These are phyloP conservation scores for Molorchus minor DNA, from an alignment of 2,888 invertebrate genomes.

Conservation along the genomic window DNA sequence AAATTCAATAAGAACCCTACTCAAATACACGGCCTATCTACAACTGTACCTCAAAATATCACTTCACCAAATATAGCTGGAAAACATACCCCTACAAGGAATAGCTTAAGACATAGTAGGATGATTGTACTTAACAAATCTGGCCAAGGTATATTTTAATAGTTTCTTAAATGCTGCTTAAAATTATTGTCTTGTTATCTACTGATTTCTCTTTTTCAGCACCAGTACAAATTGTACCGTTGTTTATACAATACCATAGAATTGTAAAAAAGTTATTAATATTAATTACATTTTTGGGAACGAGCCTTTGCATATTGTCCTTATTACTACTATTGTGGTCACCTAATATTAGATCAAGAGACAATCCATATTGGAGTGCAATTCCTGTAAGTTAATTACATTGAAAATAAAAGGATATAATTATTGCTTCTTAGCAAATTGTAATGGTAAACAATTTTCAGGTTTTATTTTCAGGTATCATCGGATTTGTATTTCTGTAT, in stretches of 20 bases:
- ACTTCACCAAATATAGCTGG: constrained; percentile 70
- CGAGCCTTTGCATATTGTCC: constrained; percentile 66
- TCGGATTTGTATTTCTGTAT: constrained; percentile 60
- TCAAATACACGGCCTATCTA: constrained; percentile 66
- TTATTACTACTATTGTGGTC: constrained; percentile 70
- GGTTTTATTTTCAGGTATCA: constrained; percentile 55
- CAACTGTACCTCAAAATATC: constrained; percentile 76
- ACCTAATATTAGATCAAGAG: constrained; percentile 67
- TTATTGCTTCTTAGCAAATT: not conserved
- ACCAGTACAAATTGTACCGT: constrained; percentile 64
- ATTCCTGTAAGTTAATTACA: constrained; percentile 64
- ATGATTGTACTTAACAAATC: constrained; percentile 74
- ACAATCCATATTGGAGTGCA: constrained; percentile 74
- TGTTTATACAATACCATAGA: constrained; percentile 63
- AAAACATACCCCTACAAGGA: constrained; percentile 74
- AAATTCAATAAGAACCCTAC: constrained; percentile 57
- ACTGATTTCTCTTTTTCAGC: constrained; percentile 54
- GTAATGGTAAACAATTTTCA: not conserved
- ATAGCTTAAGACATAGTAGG: constrained; percentile 74
- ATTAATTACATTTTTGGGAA: constrained; percentile 66
- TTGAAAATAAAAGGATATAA: not conserved
- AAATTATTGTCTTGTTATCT: not conserved
- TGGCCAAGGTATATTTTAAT: constrained; percentile 62
- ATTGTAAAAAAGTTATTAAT: constrained; percentile 64
- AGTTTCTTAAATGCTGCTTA: not conserved